Evolutionary conservation across 2,888 invertebrate genomes (phyloP).

Genomic region (Thymelicus lineola): DNA sequence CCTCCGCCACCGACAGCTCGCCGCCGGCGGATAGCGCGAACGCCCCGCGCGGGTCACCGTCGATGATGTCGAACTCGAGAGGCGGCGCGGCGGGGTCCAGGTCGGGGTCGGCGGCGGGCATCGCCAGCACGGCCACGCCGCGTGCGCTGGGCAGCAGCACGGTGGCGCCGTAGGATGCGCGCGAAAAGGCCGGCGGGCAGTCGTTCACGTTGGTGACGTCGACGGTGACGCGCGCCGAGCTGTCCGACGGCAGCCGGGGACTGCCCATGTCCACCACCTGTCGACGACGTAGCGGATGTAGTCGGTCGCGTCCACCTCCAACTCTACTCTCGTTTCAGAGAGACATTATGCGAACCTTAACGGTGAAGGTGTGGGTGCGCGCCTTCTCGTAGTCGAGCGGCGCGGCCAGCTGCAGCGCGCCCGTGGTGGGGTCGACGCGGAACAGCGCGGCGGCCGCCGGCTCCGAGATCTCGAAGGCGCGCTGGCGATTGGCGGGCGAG

Average conservation of each 20-base stretch:
- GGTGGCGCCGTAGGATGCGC: conserved; percentile 89
- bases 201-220: conserved; percentile 94
- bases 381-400: conserved; percentile 92
- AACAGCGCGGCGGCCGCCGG: conserved; percentile 91
- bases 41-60: conserved; percentile 90
- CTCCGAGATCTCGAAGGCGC: conserved; percentile 94
- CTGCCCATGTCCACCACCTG: conserved; percentile 92
- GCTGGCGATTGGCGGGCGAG: conserved; percentile 92
- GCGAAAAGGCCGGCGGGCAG: conserved; percentile 93
- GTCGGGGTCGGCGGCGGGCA: conserved; percentile 92
- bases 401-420: conserved; percentile 92
- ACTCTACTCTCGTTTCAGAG: background rate
- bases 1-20: conserved; percentile 54
- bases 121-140: conserved; percentile 89
- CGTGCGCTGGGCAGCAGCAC: conserved; percentile 93
- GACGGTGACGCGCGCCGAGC: conserved; percentile 92
- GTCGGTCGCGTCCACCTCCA: no score
- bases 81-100: conserved; percentile 58
- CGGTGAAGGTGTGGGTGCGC: conserved; percentile 90
- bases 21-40: conserved; percentile 88
- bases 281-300: background rate
- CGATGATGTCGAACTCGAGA: conserved; percentile 90
- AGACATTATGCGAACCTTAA: conserved; percentile 81
- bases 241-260: conserved; percentile 92
- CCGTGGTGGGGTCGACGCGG: conserved; percentile 94